Evolutionary conservation across 1,140 invertebrate species (phyloP), one percentile per base, ranked within the genome.

Genomic region (Rhagoletis pomonella): DNA sequence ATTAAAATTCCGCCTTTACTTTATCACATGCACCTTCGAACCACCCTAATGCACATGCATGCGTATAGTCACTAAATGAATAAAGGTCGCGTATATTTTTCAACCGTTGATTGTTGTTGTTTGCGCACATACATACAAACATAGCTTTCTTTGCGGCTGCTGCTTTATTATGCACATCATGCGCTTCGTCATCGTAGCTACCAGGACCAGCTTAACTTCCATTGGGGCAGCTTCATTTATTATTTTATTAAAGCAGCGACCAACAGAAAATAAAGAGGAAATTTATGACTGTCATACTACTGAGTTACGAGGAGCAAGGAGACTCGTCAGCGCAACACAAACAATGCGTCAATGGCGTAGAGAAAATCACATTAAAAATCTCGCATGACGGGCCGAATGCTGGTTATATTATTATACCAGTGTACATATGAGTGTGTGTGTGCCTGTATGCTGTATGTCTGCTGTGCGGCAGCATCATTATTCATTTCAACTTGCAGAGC

Each of bases 231-330:
- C 19, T 81, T 81, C 73, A 81, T 81, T 81, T 81, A 81, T 81
- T 81, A 81, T 81, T 81, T 81, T 81, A 81, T 55, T 81, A 81
- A 81, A 55, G 73, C 47, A 81, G 73, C 44, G 10, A 14, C 60
- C 12, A 4, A 7, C 12, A 14, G 60, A 12, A n/a, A n/a, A 62
- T 7, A 62, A 62, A 17, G 47, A 81, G 73, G 50, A 81, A 58
- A 81, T 81, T 81, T 58, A 81, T 81, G 73, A 55, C 73, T 19
- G n/a, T 50, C 4, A n/a, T 81, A 14, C 47, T 81, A 81, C 73
- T 81, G 73, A 81, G 73, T 81, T 73, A 73, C 67, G 3, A 1
- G 4, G 67, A 5, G 14, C 39, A 39, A 5, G 12, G 39, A 14
- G 12, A 73, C 67, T 73, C 29, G 67, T 3, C 67, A 73, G 14